phyloP scores from a whole-genome alignment of 2,888 invertebrate genomes.

The Chrysolina americana region DNA sequence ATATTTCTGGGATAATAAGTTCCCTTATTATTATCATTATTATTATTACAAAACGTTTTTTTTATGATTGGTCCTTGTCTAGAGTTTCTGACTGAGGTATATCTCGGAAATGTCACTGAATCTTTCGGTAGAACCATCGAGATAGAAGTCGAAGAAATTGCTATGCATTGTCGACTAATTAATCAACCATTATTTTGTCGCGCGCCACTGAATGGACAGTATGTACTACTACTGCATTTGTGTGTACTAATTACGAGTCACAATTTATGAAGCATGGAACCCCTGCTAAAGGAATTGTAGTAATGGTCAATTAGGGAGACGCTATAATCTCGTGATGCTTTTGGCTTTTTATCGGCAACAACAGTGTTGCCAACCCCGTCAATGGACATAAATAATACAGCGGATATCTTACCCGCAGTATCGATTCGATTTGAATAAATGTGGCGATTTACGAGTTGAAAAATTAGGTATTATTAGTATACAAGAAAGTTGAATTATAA shows the following conservation, averaged over 20 bases:
- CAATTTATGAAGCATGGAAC: conserved; percentile 61
- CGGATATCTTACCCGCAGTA: not conserved
- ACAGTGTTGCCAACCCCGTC: conserved; percentile 5
- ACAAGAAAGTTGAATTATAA: not conserved
- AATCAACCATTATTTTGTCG: not conserved
- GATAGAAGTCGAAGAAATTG: no score
- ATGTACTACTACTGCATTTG: conserved; percentile 43
- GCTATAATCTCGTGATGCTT: conserved; percentile 42
- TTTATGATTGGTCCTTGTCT: no score
- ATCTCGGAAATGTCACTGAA: no score
- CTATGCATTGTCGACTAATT: no score
- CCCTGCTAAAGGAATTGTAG: conserved; percentile 52
- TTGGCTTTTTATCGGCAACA: conserved; percentile 23
- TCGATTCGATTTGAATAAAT: conserved; percentile 14
- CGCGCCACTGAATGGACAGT: conserved; percentile 9
- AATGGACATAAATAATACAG: conserved; percentile 14
- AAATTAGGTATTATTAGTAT: not conserved
- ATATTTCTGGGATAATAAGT: no score
- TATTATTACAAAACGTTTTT: no score
- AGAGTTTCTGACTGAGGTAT: no score
- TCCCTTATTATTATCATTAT: no score
- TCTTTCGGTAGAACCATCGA: no score
- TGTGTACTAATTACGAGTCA: conserved; percentile 57
- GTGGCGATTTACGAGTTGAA: not conserved
- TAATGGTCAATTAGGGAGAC: conserved; percentile 61